Evolutionary conservation across 1,140 invertebrate species (phyloP), one percentile per base, ranked within the genome.

Genomic region (Ostrea edulis): DNA sequence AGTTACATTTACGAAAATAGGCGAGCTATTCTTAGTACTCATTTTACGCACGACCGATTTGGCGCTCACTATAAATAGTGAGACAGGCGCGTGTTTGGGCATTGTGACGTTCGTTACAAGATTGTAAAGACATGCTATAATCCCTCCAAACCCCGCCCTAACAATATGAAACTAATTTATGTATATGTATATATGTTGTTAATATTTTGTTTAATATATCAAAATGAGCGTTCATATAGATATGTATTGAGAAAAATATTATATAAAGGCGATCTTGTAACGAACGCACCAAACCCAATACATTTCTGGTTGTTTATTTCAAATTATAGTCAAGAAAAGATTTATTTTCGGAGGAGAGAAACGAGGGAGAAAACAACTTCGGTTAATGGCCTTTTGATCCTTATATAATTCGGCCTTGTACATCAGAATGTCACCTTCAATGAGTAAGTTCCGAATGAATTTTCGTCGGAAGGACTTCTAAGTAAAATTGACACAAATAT

Each of bases 181-280:
- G n/a, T n/a, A n/a, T 58, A 58, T 9, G 55, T 58, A 58, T 55
- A 58, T 58, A 3, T 58, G 55, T 12, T 3, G 20, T 17, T 58
- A n/a, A 17, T 17, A 58, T 58, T 17, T 58, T 11, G 55, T 58
- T 12, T 58, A 17, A 58, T 12, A 9, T 12, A 58, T 58, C 20
- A 9, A n/a, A n/a, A n/a, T n/a, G n/a, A n/a, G n/a, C n/a, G 12
- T 4, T 0, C 5, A 58, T 58, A 17, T 4, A 58, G 12, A 58
- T 12, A 11, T 55, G 17, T 55, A 14, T 17, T 58, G 4, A 17
- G 14, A 17, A 12, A 58, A 17, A 58, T 58, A 58, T 58, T 55
- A n/a, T 55, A 55, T 55, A 55, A 58, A 58, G 20, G 85, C 85
- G 85, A 86, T 71, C 44, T 86, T 77, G 62, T 86, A 86, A 77